Conservation (phyloP, 2,113 vertebrate species). For the Cervus canadensis region DNA sequence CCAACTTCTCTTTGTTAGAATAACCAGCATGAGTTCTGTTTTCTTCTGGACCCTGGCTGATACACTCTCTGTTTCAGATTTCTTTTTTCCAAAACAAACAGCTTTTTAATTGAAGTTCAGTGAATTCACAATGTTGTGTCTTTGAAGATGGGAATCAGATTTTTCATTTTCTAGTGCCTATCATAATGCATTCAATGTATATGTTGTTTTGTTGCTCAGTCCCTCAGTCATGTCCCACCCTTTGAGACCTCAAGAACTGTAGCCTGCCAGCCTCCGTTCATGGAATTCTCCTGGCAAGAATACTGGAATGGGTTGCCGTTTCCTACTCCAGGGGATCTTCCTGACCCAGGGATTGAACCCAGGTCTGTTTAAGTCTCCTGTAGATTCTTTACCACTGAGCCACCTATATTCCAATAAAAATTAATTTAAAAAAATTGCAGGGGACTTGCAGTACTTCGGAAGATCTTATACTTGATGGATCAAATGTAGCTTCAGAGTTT, state of each 20-base stretch:
- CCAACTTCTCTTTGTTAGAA: not conserved
- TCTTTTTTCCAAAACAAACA: not conserved
- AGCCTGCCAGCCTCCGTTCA: not conserved
- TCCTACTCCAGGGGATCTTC: not conserved
- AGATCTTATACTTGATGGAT: not conserved
- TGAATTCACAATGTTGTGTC: not conserved
- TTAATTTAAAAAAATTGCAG: not conserved
- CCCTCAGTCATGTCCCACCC: not conserved
- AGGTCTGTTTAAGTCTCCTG: not conserved
- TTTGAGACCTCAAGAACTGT: not conserved
- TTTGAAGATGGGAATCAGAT: not conserved
- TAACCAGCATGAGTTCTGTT: not conserved
- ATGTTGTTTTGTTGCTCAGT: not conserved
- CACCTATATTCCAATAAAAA: not conserved
- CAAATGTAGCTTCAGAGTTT: not conserved
- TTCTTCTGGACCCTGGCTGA: not conserved
- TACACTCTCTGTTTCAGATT: not conserved
- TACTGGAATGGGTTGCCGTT: not conserved
- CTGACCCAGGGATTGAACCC: not conserved
- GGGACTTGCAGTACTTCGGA: not conserved
- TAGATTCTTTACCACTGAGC: not conserved
- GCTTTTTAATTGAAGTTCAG: not conserved
- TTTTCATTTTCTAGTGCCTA: not conserved
- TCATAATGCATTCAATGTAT: not conserved
- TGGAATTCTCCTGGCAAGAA: not conserved